Evolutionary conservation across 2,113 vertebrate genomes (phyloP).

Genomic region (Atherinomorus stipes): DNA sequence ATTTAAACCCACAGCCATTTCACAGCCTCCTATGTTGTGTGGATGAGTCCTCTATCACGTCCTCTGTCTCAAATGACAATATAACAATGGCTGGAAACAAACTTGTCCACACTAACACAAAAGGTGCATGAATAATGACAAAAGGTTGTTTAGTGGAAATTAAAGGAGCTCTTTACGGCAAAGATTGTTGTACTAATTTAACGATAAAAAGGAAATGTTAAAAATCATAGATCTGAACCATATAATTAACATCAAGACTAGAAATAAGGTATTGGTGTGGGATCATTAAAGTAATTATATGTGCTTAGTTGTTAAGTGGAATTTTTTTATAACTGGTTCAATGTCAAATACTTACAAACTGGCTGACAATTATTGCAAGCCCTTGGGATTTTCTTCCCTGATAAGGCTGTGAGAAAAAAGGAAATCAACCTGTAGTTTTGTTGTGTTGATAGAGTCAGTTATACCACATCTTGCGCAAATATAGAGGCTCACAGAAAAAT

Average conservation of each 20-base stretch:
- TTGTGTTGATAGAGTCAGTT: no score
- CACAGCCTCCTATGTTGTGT: background rate
- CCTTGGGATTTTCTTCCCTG: background rate
- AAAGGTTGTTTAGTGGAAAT: background rate
- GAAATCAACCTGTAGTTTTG: no score
- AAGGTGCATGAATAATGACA: background rate
- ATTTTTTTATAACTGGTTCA: background rate
- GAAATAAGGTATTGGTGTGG: background rate
- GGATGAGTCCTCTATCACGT: background rate
- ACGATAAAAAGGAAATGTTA: background rate
- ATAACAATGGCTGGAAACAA: background rate
- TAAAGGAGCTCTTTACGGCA: background rate
- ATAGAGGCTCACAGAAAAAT: no score
- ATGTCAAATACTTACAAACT: background rate
- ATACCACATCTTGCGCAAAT: no score
- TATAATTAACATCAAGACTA: background rate
- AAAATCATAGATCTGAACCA: background rate
- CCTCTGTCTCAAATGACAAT: background rate
- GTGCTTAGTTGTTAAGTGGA: background rate
- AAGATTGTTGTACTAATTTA: background rate
- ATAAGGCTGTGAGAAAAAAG: background rate
- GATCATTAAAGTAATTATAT: background rate
- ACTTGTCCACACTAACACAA: background rate
- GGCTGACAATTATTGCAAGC: background rate
- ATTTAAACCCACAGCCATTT: background rate